Conservation (phyloP, 1,140 invertebrate genomes). For the Caerostris darwini region DNA sequence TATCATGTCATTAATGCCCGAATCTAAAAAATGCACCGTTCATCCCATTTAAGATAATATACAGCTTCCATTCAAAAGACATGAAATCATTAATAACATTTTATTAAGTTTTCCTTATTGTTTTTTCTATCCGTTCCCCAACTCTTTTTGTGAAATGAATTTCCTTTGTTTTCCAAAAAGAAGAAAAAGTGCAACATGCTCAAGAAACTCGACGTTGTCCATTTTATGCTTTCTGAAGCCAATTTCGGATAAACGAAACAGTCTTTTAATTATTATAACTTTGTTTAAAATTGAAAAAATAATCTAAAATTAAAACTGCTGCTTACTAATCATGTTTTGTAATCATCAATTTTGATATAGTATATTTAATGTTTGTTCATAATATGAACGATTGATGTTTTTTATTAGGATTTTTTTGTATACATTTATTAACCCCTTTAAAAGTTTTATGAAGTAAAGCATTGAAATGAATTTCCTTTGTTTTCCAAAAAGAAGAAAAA, state of each 20-base stretch:
- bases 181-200: not conserved
- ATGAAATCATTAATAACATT: constrained; percentile 32
- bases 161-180: not conserved
- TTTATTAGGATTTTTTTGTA: too few relatives aligned
- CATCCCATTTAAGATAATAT: constrained; percentile 27
- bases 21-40: not conserved
- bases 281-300: too few relatives aligned
- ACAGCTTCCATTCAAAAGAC: constrained; percentile 2
- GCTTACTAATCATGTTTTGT: too few relatives aligned
- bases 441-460: too few relatives aligned
- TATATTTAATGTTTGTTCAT: too few relatives aligned
- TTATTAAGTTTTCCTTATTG: not conserved
- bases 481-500: constrained; percentile 2
- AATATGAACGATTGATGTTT: too few relatives aligned
- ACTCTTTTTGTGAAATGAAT: not conserved
- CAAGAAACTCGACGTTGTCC: not conserved
- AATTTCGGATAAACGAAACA: not conserved
- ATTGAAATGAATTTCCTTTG: not conserved
- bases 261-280: not conserved
- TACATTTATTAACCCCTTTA: too few relatives aligned
- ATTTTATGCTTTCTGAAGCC: not conserved
- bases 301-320: too few relatives aligned
- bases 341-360: too few relatives aligned
- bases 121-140: not conserved
- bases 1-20: constrained; percentile 8